Base-by-base conservation (phyloP, 2,113 vertebrate species). In the Pitta sordida region DNA sequence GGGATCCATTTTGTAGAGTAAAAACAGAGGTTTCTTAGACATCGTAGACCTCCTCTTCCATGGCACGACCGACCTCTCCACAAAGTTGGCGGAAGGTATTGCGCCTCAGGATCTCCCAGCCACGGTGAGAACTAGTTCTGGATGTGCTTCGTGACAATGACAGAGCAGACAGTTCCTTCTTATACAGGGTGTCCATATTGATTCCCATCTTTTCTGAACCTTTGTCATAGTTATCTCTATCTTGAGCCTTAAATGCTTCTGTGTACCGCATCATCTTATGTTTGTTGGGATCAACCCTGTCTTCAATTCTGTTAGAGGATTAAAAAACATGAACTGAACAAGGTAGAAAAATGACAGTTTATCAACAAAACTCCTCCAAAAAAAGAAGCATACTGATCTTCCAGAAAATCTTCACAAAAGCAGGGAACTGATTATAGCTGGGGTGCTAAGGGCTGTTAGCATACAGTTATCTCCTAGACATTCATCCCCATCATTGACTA, bases 81-180 rank as follows among this genome's bases (percentile, higher is more conserved):
- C 10, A n/a, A 46, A 96, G 46, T 63, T 97, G 96, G 91, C 94
- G 94, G 94, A 98, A 59, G 92, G 97, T 97, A 51, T 98, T 97
- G 32, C 97, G 82, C 13, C 98, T 98, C 75, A 99, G 97, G 80
- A 98, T 96, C 77, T 99, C 97, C 98, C 99, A 99, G 39, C 98
- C 97, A 11, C 92, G 88, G 82, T 97, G 91, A 53, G 97, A 98
- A 83, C 83, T 97, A 43, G 96, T 97, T 41, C 86, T 97, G 36
- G 94, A 97, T 15, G 96, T 96, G 64, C 73, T 98, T 41, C 96
- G 88, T 53, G 97, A 97, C 53, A 98, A 34, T 1, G 96, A 95
- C 6, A 97, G 79, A 6, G 83, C 62, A 21, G 84, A 41, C 10
- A 49, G 24, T 7, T 92, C 88, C 60, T 95, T 96, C 71, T 91